phyloP scores from a whole-genome alignment of 1,140 invertebrate genomes.

The Atopsyche davidsoni region DNA sequence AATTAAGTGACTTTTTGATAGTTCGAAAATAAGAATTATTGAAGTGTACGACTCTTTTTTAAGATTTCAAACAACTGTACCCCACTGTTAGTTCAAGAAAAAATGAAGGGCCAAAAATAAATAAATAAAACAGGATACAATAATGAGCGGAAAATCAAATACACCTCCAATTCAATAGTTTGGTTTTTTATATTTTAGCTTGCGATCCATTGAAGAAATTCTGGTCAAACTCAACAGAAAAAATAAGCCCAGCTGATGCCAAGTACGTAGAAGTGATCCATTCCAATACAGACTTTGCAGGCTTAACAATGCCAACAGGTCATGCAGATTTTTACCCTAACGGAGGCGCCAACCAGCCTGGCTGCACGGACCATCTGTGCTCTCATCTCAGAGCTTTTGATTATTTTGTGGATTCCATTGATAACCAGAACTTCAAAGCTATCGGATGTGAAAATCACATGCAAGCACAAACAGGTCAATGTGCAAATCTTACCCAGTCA shows the following conservation, averaged over 20 bases:
- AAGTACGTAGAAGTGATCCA: slow-evolving; percentile 65
- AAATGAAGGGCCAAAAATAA: no score
- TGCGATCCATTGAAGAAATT: slow-evolving; percentile 15
- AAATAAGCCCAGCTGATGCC: slow-evolving; percentile 55
- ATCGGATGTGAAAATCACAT: slow-evolving; percentile 4
- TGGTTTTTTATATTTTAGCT: slow-evolving; percentile 4
- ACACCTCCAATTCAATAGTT: background rate
- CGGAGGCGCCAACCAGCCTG: slow-evolving; percentile 54
- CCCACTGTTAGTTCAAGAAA: no score
- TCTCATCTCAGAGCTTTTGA: slow-evolving; percentile 40
- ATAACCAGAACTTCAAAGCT: background rate
- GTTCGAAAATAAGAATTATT: no score
- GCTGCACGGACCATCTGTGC: slow-evolving; percentile 44
- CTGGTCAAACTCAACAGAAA: slow-evolving; percentile 29
- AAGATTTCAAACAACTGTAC: no score
- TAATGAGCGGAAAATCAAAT: no score
- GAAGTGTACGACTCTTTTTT: no score
- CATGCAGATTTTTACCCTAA: slow-evolving; percentile 66
- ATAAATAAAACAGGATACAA: no score
- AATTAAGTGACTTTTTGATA: no score
- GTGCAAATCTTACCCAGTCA: background rate
- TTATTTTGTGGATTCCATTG: slow-evolving; percentile 41
- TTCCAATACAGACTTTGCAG: slow-evolving; percentile 54
- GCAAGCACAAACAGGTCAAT: background rate
- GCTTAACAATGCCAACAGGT: slow-evolving; percentile 51